Evolutionary conservation across 2,888 invertebrate species (phyloP), one percentile per base, ranked within the genome.

Genomic region (Megastigmus dorsalis): DNA sequence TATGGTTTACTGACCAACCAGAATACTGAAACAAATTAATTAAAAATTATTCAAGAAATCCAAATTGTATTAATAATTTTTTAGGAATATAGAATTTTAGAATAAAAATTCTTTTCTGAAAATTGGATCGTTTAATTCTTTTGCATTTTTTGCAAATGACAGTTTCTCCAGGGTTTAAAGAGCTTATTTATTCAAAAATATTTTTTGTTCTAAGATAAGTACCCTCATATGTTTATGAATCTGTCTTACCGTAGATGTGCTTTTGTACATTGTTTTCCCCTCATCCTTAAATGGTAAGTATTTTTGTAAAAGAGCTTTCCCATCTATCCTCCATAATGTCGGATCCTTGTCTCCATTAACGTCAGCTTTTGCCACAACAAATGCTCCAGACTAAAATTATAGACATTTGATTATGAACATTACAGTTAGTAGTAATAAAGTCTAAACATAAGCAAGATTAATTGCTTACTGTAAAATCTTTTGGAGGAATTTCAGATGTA

Each of bases 291-390:
- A 89, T 33, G 91, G 89, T 81, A 92, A 89, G 86, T 89, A 92
- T 82, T 92, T 91, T 84, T 91, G 91, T 62, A 92, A 85, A 76
- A 92, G 87, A 38, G 90, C 89, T 78, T 91, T 91, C 10, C 90
- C 90, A 84, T 92, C 92, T 81, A 92, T 90, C 86, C 90, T 90
- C 92, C 92, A 92, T 65, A 92, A 87, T 30, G 90, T 90, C 48
- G 90, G 91, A 73, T 89, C 88, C 73, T 88, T 88, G 4, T 76
- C 75, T 59, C 85, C 85, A 68, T 88, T 88, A 60, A 90, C 81
- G 80, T 91, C 91, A 71, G 89, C 88, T 84, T 90, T 90, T 75
- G 91, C 89, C 45, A 92, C 89, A 30, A 92, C 89, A 84, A 91
- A 92, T 78, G 90, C 89, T 30, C 91, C 91, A 77, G 90, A 89